These are phyloP conservation scores for Erannis defoliaria DNA, from an alignment of 2,888 invertebrate species.

Conservation along the genomic window DNA sequence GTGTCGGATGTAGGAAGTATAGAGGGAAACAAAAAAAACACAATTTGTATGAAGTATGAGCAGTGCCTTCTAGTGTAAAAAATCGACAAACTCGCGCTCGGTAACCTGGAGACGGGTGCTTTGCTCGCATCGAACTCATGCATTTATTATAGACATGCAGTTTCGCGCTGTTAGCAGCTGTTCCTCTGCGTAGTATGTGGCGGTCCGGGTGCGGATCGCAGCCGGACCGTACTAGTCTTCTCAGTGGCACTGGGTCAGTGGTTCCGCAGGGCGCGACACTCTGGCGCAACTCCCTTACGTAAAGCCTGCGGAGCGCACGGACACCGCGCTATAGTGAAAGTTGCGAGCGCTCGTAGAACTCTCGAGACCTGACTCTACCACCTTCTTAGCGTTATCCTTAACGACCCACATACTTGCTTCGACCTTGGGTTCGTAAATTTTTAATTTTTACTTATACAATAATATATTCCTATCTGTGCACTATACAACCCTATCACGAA, in stretches of 20 bases:
- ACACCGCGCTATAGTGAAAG: constrained; percentile 75
- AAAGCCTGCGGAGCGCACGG: constrained; percentile 68
- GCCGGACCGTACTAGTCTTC: constrained; percentile 21
- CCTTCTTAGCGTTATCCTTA: constrained; percentile 48
- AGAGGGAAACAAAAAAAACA: no score
- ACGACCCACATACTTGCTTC: constrained; percentile 18
- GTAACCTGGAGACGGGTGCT: no score
- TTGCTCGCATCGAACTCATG: no score
- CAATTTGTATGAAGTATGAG: no score
- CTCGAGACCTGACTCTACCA: constrained; percentile 59
- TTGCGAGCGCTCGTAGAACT: constrained; percentile 70
- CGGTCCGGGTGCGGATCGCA: constrained; percentile 48
- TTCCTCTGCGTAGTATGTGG: constrained; percentile 38
- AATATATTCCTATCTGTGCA: not conserved
- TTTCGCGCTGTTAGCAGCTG: not conserved
- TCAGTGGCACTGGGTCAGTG: constrained; percentile 83
- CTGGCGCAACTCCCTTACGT: constrained; percentile 86
- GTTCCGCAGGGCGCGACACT: constrained; percentile 78
- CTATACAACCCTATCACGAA: constrained; percentile 22
- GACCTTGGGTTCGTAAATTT: constrained; percentile 14
- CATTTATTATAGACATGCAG: no score
- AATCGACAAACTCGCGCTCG: no score
- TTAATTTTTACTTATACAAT: constrained; percentile 40
- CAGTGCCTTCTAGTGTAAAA: no score
- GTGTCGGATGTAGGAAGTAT: no score